These are phyloP conservation scores for Myanophis thanlyinensis DNA, from an alignment of 2,113 vertebrate genomes.

Conservation along the genomic window DNA sequence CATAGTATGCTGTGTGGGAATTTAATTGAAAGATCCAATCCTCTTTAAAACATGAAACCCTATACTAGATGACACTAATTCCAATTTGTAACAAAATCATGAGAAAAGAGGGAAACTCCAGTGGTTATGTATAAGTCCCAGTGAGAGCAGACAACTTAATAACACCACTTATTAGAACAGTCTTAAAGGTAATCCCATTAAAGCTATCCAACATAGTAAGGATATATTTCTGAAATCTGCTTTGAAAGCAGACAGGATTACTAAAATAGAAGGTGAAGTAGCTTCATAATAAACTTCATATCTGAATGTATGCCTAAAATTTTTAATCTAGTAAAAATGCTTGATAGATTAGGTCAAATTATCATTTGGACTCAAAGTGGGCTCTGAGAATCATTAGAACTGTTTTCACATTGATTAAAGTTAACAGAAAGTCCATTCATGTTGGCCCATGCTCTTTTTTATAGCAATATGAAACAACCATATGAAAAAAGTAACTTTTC, in stretches of 20 bases:
- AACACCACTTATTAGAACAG: slow-evolving; percentile 68
- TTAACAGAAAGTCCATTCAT: neutral
- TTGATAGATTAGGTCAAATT: neutral
- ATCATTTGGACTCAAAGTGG: rapidly evolving
- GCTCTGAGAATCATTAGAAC: neutral
- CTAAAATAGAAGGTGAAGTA: slow-evolving; percentile 46
- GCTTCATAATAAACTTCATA: slow-evolving; percentile 55
- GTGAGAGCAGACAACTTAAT: slow-evolving; percentile 61
- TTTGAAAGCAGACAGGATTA: slow-evolving; percentile 64
- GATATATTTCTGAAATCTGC: slow-evolving; percentile 62
- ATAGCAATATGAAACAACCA: neutral
- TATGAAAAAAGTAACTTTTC: neutral
- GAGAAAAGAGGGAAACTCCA: slow-evolving; percentile 53
- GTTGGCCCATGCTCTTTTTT: slow-evolving; percentile 3
- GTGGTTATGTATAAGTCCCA: slow-evolving; percentile 54
- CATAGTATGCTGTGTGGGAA: neutral
- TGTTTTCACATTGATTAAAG: neutral
- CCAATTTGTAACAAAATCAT: slow-evolving; percentile 66
- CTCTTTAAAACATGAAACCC: slow-evolving; percentile 53
- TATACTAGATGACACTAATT: slow-evolving; percentile 62
- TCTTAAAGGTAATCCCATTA: slow-evolving; percentile 71
- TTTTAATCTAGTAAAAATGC: neutral
- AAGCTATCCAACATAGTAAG: slow-evolving; percentile 60
- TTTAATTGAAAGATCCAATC: slow-evolving; percentile 52
- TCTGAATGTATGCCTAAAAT: neutral